phyloP scores from a whole-genome alignment of 2,113 vertebrate genomes.

The Edolisoma coerulescens region DNA sequence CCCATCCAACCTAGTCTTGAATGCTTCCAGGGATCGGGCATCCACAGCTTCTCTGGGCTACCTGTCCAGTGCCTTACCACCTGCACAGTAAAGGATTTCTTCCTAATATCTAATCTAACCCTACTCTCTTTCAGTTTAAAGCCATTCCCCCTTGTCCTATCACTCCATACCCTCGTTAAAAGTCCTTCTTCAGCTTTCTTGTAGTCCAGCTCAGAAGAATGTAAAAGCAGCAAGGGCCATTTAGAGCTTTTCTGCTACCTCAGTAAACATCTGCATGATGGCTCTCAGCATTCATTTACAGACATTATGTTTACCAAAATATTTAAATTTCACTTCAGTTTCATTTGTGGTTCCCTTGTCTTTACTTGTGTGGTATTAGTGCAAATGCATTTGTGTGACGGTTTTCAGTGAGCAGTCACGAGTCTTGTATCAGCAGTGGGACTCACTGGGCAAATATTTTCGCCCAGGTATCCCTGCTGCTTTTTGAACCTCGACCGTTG shows the following conservation, averaged over 20 bases:
- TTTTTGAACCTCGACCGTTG: not conserved
- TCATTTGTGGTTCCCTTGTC: not conserved
- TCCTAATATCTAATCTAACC: not conserved
- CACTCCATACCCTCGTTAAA: fast-evolving
- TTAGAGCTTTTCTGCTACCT: not conserved
- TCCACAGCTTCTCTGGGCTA: not conserved
- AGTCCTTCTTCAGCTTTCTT: not conserved
- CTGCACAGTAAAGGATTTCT: not conserved
- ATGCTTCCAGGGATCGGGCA: not conserved
- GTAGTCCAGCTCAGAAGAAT: not conserved
- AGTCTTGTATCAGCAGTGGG: not conserved
- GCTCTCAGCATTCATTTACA: not conserved
- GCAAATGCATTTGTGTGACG: not conserved
- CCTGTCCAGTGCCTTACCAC: not conserved
- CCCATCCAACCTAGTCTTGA: not conserved
- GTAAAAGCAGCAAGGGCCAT: not conserved
- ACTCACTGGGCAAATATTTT: not conserved
- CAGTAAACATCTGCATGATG: not conserved
- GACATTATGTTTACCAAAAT: not conserved
- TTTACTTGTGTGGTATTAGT: not conserved
- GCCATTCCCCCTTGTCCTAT: not conserved
- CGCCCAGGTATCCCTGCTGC: not conserved
- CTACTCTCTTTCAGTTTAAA: not conserved
- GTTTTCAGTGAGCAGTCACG: not conserved
- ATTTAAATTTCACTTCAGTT: not conserved